phyloP scores from a whole-genome alignment of 2,113 vertebrate species.

The Macroglossus sobrinus region DNA sequence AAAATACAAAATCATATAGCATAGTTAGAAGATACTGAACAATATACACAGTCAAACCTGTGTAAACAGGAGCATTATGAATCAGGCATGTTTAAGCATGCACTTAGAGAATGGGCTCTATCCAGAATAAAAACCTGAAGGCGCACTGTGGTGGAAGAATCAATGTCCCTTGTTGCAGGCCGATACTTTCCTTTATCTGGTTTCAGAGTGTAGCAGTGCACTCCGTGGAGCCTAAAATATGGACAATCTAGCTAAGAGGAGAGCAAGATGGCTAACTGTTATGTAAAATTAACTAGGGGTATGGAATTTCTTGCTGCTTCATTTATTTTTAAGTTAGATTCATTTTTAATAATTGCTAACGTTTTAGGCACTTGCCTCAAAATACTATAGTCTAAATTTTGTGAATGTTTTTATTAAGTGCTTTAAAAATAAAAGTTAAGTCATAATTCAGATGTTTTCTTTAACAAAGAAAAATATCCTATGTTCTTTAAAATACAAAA shows the following conservation, averaged over 20 bases:
- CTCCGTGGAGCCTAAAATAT: background rate
- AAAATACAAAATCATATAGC: background rate
- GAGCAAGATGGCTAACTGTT: background rate
- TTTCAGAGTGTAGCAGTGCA: background rate
- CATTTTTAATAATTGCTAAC: slow-evolving; percentile 22
- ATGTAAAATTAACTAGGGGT: background rate
- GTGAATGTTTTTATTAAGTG: background rate
- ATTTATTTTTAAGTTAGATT: background rate
- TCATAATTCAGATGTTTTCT: background rate
- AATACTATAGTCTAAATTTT: background rate
- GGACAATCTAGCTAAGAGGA: background rate
- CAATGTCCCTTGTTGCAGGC: background rate
- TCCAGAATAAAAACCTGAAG: background rate
- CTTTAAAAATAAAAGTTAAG: background rate
- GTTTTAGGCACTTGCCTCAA: background rate
- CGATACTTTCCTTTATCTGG: background rate
- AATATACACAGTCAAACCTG: background rate
- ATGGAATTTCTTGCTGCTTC: background rate
- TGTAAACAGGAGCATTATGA: background rate
- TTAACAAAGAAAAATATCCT: background rate
- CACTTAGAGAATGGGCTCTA: background rate
- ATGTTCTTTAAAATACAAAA: background rate
- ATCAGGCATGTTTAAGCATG: background rate
- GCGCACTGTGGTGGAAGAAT: background rate
- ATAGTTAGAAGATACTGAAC: background rate